Percentiles rank a stretch among this genome's conserved stretches.
phyloP scores from a whole-genome alignment of 2,113 vertebrate genomes.

The Colinus virginianus region DNA sequence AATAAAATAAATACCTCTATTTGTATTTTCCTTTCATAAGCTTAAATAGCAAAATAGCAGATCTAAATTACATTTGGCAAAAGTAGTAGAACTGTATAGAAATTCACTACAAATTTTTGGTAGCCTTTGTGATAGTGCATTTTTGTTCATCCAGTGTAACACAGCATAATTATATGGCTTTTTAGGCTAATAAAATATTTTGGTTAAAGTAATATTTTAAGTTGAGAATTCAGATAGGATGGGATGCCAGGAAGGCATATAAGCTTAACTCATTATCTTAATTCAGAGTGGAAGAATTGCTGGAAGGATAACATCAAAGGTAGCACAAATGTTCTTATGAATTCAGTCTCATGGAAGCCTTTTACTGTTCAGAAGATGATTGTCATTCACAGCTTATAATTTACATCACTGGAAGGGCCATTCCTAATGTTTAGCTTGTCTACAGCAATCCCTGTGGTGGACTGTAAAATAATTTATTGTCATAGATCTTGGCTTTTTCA shows the following conservation, averaged over 20 bases:
- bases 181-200: conserved; percentile 25
- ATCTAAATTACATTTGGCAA: background rate
- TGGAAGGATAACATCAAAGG: background rate
- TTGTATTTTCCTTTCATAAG: background rate
- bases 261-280: background rate
- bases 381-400: background rate
- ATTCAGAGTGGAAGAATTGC: background rate
- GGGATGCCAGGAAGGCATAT: background rate
- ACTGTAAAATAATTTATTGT: background rate
- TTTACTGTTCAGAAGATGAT: background rate
- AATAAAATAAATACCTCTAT: background rate
- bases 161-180: background rate
- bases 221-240: background rate
- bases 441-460: background rate
- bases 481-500: background rate
- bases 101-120: background rate
- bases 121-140: background rate
- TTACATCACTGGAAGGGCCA: background rate
- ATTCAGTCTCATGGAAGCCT: background rate
- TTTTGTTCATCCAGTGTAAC: conserved; percentile 1
- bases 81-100: background rate
- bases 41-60: background rate
- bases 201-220: background rate
- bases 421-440: background rate
- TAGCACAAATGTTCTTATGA: background rate